Evolutionary conservation across 2,113 vertebrate genomes (phyloP), one percentile per base, ranked within the genome.

Genomic region (Hiodon tergisus): DNA sequence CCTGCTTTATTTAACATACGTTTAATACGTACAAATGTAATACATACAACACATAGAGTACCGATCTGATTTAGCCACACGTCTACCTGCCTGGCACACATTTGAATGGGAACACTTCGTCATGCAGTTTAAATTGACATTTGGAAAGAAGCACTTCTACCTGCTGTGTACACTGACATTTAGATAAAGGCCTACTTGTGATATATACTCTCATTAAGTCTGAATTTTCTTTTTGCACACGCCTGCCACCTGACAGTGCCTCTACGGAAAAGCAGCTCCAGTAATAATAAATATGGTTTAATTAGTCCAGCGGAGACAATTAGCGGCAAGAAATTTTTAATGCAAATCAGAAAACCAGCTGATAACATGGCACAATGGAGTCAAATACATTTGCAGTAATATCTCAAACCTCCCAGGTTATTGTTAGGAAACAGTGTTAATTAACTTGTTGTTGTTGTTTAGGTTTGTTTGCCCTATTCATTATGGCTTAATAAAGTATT

Each of bases 281-380:
- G 78, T 86, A 86, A 86, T 87, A 82, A 87, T 85, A 83, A 83
- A 67, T 80, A 52, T 77, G 63, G 72, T 81, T 85, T 89, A 91
- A 91, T 92, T 89, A 89, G 83, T 84, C 82, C 69, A 16, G 81
- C 80, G 85, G 86, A 86, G 89, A 91, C 88, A 90, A 90, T 90
- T 90, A 90, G 83, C 82, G 79, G 82, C 76, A 79, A 79, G 83
- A 80, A 83, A 75, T 86, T 85, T 86, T 84, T 78, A 82, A 87
- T 87, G 87, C 86, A 86, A 87, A 88, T 88, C 81, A 86, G 81
- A 84, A 84, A 80, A 80, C 79, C 72, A 75, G 66, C 66, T 66
- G 86, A 89, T 88, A 86, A 90, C 84, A 81, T 79, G 72, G 80
- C 78, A 82, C 83, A 85, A 85, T 88, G 86, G 85, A 78, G 83